These are phyloP conservation scores for Chrysemys picta DNA, from an alignment of 2,113 vertebrate genomes.

Conservation along the genomic window DNA sequence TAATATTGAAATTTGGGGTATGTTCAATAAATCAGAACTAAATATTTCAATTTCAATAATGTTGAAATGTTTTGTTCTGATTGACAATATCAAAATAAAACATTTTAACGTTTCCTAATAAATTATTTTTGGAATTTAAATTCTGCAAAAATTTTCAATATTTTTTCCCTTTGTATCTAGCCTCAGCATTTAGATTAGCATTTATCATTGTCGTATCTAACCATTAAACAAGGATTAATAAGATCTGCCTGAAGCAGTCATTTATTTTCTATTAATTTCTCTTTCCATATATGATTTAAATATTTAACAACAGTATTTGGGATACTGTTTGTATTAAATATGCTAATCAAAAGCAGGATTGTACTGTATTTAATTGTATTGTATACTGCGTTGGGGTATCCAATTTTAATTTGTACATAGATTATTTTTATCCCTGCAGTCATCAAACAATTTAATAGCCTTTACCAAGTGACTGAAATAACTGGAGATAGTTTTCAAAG, in stretches of 20 bases:
- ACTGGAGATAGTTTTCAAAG: not conserved
- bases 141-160: not conserved
- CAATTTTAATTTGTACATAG: not conserved
- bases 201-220: not conserved
- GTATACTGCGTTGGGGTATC: not conserved
- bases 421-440: not conserved
- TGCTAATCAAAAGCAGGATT: not conserved
- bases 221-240: not conserved
- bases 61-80: not conserved
- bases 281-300: not conserved
- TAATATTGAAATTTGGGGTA: not conserved
- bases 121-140: not conserved
- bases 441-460: not conserved
- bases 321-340: not conserved
- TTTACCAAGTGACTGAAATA: not conserved
- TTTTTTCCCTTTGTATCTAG: not conserved
- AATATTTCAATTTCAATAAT: not conserved
- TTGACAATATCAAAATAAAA: not conserved
- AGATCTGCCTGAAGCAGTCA: not conserved
- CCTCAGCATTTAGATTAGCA: not conserved
- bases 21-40: not conserved
- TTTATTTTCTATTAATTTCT: not conserved
- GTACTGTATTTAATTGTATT: not conserved
- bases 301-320: not conserved
- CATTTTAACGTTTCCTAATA: not conserved